Evolutionary conservation across 2,113 vertebrate genomes (phyloP).

Genomic region (Ctenodactylus gundi): DNA sequence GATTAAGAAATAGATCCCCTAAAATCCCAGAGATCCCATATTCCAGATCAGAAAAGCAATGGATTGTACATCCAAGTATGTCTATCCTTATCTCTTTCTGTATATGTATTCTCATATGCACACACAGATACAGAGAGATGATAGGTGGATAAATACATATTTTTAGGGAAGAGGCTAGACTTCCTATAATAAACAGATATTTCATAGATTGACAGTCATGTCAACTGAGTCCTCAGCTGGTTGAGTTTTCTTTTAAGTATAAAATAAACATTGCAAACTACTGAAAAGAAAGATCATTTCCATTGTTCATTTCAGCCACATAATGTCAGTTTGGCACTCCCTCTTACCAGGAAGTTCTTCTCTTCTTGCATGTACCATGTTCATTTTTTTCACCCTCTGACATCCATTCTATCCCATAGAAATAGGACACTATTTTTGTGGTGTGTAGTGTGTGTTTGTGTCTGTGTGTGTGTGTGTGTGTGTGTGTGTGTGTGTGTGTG

Average conservation of each 20-base stretch:
- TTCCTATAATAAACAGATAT: background rate
- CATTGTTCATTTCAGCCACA: too few relatives aligned
- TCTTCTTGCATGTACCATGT: too few relatives aligned
- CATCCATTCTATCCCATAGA: background rate
- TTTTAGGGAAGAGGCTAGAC: background rate
- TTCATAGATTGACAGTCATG: background rate
- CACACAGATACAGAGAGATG: too few relatives aligned
- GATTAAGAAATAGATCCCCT: background rate
- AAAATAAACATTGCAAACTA: background rate
- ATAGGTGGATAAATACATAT: background rate
- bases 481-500: background rate
- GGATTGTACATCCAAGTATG: background rate
- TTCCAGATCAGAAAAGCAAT: background rate
- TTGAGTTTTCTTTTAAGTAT: background rate
- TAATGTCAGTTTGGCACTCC: too few relatives aligned
- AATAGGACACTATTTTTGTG: background rate
- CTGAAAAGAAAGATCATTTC: too few relatives aligned
- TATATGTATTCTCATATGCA: background rate
- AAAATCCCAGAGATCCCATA: too few relatives aligned
- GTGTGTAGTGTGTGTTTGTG: background rate
- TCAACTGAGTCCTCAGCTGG: background rate
- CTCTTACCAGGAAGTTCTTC: too few relatives aligned
- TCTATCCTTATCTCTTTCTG: background rate
- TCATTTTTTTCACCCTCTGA: background rate
- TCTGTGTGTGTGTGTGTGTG: background rate